Evolutionary conservation across 2,797 vertebrate genomes (phyloP).

Genomic region (Odontamblyopus lacepedii): DNA sequence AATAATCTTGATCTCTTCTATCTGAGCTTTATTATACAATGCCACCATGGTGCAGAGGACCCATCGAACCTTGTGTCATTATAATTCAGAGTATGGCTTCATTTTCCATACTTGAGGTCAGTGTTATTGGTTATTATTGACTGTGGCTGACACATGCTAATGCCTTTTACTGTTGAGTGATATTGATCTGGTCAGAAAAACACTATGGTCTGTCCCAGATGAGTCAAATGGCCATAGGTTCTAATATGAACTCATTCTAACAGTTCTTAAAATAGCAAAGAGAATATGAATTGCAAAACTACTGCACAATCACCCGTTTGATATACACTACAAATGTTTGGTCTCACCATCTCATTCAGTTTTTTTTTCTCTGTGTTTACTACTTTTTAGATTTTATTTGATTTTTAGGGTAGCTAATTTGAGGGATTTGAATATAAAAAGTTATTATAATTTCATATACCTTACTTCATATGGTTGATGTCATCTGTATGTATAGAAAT

Average conservation of each 20-base stretch:
- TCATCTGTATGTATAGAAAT: too few relatives aligned
- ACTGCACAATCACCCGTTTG: background rate
- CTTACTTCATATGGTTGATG: too few relatives aligned
- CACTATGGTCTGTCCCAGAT: background rate
- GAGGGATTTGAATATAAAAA: too few relatives aligned
- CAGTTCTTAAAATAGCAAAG: background rate
- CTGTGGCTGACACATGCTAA: slow-evolving; percentile 4
- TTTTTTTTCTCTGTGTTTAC: too few relatives aligned
- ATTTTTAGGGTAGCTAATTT: too few relatives aligned
- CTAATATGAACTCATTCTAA: background rate
- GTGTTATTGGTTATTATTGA: background rate
- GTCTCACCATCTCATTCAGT: too few relatives aligned
- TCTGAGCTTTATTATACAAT: background rate
- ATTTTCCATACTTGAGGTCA: slow-evolving; percentile 8
- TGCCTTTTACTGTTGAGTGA: slow-evolving; percentile 9
- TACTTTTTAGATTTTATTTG: too few relatives aligned
- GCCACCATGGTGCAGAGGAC: background rate
- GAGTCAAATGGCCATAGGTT: background rate
- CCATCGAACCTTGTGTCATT: background rate
- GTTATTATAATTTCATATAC: too few relatives aligned
- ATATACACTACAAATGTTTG: too few relatives aligned
- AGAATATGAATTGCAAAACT: too few relatives aligned
- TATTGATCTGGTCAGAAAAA: slow-evolving; percentile 7
- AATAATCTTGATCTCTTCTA: background rate
- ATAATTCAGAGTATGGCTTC: background rate